Evolutionary conservation across 2,888 invertebrate genomes (phyloP), one percentile per base, ranked within the genome.

Genomic region (Baccha elongata): DNA sequence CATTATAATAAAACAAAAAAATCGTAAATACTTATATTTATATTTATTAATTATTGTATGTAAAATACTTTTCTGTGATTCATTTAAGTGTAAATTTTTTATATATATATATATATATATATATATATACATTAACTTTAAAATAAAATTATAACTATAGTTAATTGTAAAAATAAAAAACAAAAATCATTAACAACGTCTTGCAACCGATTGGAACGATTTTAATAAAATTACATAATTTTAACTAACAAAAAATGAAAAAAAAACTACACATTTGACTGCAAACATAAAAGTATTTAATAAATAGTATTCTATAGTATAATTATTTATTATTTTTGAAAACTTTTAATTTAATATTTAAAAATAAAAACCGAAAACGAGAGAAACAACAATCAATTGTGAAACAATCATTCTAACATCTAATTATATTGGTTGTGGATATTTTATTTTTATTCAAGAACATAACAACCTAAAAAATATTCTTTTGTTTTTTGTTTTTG

Each of bases 401-500:
- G 79, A 85, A 86, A 86, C 86, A 86, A 86, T 86, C 86, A 86
- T 86, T 83, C 79, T 79, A 85, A 85, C 81, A 84, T 83, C 75
- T 71, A 65, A 69, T 84, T 79, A 84, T 84, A 84, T 85, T 79
- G 85, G 81, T 85, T 84, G 83, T 83, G 85, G 71, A 85, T 75
- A 67, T 79, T 44, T 19, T 55, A 29, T 53, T 37, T 50, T 17
- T 15, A 37, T 37, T 55, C n/a, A 19, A 46, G 35, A 35, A 26
- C 3, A 58, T 11, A 69, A 11, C 52, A 13, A 68, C 23, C 5
- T 23, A 65, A 62, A 67, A 69, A 11, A 35, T 26, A 0, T 11
- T 10, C n/a, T 55, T 19, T 53, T 40, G 7, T 40, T 46, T 26
- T 3, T 3, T 17, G 15, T 44, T 42, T 65, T 44, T 23, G 42